These are phyloP conservation scores for Ceyx margarethae DNA, from an alignment of 2,113 vertebrate species.

Conservation along the genomic window DNA sequence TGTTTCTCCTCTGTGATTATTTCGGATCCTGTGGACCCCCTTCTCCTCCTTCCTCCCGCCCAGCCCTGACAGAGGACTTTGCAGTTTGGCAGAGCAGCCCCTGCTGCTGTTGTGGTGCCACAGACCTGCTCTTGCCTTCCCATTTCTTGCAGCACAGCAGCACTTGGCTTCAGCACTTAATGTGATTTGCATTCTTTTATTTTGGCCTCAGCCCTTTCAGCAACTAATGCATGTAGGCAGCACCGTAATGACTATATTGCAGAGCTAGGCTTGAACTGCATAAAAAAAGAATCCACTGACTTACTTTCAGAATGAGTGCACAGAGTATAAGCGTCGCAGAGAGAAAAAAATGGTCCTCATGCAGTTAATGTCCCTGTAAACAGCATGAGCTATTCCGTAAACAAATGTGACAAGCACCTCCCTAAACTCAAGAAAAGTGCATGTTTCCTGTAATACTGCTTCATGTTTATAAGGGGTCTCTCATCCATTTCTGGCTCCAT, in stretches of 20 bases:
- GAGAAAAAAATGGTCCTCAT: conserved; percentile 45
- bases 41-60: neutral
- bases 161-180: accelerated
- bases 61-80: neutral
- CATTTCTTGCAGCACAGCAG: accelerated
- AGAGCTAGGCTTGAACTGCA: neutral
- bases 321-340: conserved; percentile 26
- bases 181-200: neutral
- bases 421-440: conserved; percentile 34
- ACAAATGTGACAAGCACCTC: conserved; percentile 43
- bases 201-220: conserved; percentile 23
- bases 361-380: conserved; percentile 53
- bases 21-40: neutral
- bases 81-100: neutral
- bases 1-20: neutral
- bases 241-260: neutral
- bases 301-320: conserved; percentile 53
- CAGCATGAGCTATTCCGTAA: conserved; percentile 55
- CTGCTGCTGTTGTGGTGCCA: neutral
- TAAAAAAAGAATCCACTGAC: conserved; percentile 7
- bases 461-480: conserved; percentile 13
- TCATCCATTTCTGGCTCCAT: conserved; percentile 24
- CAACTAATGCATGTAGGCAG: neutral
- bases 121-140: neutral
- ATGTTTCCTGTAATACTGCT: conserved; percentile 55